These are phyloP conservation scores for Drosophila novamexicana DNA, from an alignment of 1,140 invertebrate genomes.

Conservation along the genomic window DNA sequence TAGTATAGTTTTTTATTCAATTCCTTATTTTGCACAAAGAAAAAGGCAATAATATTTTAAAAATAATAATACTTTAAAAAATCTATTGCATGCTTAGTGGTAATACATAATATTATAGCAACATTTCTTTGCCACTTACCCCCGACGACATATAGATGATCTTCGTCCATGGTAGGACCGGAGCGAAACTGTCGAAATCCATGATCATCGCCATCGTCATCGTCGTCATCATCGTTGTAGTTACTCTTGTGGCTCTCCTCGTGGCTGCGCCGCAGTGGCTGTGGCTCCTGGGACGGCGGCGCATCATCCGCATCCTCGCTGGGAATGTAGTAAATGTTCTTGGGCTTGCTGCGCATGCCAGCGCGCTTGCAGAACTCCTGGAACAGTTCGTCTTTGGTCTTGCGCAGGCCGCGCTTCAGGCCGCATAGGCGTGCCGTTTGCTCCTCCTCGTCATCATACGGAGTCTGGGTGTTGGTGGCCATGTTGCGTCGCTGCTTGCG, in stretches of 20 bases:
- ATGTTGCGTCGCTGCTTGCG: conserved; percentile 52
- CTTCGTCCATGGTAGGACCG: conserved; percentile 49
- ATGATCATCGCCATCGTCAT: conserved; percentile 61
- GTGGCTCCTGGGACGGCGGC: neutral
- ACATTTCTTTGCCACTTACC: conserved; percentile 43
- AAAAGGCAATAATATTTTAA: too few species aligned
- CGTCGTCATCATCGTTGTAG: conserved; percentile 28
- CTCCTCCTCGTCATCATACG: conserved; percentile 14
- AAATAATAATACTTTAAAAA: too few species aligned
- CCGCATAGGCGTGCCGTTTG: conserved; percentile 64
- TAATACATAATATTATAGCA: too few species aligned
- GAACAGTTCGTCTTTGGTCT: conserved; percentile 82
- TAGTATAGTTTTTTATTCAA: too few species aligned
- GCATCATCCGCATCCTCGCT: conserved; percentile 46
- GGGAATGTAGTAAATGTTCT: conserved; percentile 79
- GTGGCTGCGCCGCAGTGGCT: neutral
- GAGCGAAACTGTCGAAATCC: conserved; percentile 65
- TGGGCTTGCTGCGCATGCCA: conserved; percentile 73
- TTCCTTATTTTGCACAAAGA: too few species aligned
- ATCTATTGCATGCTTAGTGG: too few species aligned
- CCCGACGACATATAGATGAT: conserved; percentile 69
- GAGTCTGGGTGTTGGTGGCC: conserved; percentile 60
- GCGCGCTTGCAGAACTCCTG: conserved; percentile 78
- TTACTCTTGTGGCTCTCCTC: conserved; percentile 3
- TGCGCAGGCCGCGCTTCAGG: conserved; percentile 71